These are phyloP conservation scores for Petromus typicus DNA, from an alignment of 2,113 vertebrate species.

Conservation along the genomic window DNA sequence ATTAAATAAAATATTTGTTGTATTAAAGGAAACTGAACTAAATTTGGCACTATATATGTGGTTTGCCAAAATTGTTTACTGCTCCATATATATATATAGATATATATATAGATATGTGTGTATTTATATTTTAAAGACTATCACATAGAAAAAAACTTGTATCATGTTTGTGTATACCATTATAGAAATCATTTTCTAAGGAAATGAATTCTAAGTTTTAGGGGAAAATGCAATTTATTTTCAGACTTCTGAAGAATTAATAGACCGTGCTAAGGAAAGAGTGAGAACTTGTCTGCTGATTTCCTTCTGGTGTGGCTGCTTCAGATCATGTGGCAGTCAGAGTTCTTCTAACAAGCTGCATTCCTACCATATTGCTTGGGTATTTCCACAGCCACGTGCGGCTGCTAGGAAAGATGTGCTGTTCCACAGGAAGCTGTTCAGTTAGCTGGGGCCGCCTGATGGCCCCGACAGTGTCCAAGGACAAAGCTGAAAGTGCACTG, in stretches of 20 bases:
- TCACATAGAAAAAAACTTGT: slow-evolving; percentile 71
- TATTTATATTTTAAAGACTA: slow-evolving; percentile 79
- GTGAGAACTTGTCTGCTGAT: slow-evolving; percentile 74
- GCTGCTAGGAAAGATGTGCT: slow-evolving; percentile 50
- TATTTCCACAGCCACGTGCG: slow-evolving; percentile 64
- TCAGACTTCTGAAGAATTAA: slow-evolving; percentile 69
- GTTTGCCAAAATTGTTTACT: slow-evolving; percentile 59
- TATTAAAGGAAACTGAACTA: slow-evolving; percentile 54
- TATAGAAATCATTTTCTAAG: slow-evolving; percentile 78
- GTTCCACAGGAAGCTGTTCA: slow-evolving; percentile 11
- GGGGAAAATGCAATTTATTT: slow-evolving; percentile 66
- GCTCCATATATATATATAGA: slow-evolving; percentile 62
- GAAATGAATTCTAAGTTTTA: slow-evolving; percentile 68
- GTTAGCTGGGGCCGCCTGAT: not conserved
- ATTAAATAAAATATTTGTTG: not conserved
- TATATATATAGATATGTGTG: slow-evolving; percentile 52
- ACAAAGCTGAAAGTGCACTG: not conserved
- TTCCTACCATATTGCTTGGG: slow-evolving; percentile 50
- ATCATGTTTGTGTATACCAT: slow-evolving; percentile 64
- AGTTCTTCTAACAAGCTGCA: slow-evolving; percentile 65
- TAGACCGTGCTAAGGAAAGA: slow-evolving; percentile 68
- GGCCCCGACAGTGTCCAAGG: not conserved
- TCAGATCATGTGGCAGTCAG: slow-evolving; percentile 75
- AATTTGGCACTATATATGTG: slow-evolving; percentile 56
- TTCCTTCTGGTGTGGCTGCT: slow-evolving; percentile 63